Base-by-base conservation (phyloP, 2,888 invertebrate genomes). In the Oscheius myriophilus region DNA sequence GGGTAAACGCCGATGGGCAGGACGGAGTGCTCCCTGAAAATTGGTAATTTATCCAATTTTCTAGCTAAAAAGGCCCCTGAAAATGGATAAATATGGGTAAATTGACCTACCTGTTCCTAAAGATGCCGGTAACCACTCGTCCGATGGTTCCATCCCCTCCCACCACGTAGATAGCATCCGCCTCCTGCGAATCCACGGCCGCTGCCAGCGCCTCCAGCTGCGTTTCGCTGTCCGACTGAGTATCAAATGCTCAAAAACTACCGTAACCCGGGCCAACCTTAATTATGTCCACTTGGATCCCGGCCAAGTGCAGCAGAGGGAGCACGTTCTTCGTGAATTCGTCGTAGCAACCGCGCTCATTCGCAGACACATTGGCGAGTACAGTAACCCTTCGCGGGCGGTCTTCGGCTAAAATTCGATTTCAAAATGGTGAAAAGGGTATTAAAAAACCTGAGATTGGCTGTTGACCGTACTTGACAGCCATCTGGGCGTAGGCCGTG, bases 131-230 rank as follows among this genome's bases (percentile, higher is more conserved):
- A 11, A 84, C 69, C 2, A 78, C 82, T 25, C 71, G 71, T 41
- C 76, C 76, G 46, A 85, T 69, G 2, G 84, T 85, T 68, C 84
- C 85, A 68, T 85, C 85, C 3, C 85, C 85, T 58, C 85, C 85
- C 7, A 85, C 85, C 12, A 85, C 73, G 69, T 76, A 83, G 9
- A 85, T 26, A 25, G 78, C 81, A 67, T 85, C 85, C 0, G 85
- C 82, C 69, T 85, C 85, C 26, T 73, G 69, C 4, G 59, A 41
- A 68, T 85, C 84, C 14, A 85, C 64, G 7, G 78, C 83, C 18
- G 76, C 69, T 16, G 80, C 81, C 43, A 85, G 53, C 2, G 78
- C 67, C 59, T 80, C 81, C 67, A 85, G 49, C 64, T 85, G 79
- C 0, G 65, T 71, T 51, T 78, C 80, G 23, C 74, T 71, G n/a